Conservation (phyloP, 1,140 invertebrate genomes). For the Odontomachus brunneus region DNA sequence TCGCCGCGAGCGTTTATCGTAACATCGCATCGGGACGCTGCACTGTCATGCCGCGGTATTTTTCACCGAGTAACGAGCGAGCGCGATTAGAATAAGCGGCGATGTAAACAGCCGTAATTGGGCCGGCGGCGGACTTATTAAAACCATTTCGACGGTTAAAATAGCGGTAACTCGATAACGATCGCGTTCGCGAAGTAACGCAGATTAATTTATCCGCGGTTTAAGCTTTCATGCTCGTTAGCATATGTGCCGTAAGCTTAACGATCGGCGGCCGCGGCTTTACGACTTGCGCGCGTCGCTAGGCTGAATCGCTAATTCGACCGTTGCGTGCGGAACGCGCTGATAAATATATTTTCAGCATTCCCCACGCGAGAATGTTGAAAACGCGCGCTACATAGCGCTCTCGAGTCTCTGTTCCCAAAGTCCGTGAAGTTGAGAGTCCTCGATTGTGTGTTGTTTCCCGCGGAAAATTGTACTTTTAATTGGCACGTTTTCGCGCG, state of each 20-base stretch:
- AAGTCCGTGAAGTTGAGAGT: too few relatives aligned
- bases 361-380: too few relatives aligned
- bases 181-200: slow-evolving; percentile 37
- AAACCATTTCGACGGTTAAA: slow-evolving; percentile 38
- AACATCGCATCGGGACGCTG: slow-evolving; percentile 8
- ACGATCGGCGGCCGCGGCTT: slow-evolving; percentile 24
- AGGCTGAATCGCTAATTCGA: slow-evolving; percentile 26
- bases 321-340: neutral
- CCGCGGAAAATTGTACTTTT: too few relatives aligned
- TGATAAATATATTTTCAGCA: slow-evolving; percentile 37
- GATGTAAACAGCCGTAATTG: slow-evolving; percentile 39
- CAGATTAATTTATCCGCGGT: slow-evolving; percentile 44
- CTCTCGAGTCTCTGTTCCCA: too few relatives aligned
- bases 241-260: slow-evolving; percentile 27
- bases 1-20: slow-evolving; percentile 5
- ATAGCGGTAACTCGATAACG: slow-evolving; percentile 47
- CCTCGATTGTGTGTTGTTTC: too few relatives aligned
- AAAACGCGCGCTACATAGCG: too few relatives aligned
- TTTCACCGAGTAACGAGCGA: slow-evolving; percentile 25
- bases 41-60: slow-evolving; percentile 17
- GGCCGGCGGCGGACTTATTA: slow-evolving; percentile 29
- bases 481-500: too few relatives aligned
- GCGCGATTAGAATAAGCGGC: slow-evolving; percentile 44
- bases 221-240: slow-evolving; percentile 40
- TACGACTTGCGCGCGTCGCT: neutral